phyloP scores from a whole-genome alignment of 2,113 vertebrate genomes.

The Mustela nigripes region DNA sequence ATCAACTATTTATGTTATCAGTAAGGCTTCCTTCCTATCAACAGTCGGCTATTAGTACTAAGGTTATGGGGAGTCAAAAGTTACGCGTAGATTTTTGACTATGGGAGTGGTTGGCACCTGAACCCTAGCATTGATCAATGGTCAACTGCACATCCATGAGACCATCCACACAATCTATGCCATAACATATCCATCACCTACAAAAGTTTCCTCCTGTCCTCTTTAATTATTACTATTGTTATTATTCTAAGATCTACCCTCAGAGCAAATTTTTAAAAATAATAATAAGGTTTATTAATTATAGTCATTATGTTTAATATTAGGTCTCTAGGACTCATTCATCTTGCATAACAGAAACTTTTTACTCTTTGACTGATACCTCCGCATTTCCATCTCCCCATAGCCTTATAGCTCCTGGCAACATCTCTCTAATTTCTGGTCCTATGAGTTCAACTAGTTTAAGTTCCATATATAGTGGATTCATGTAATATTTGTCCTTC shows the following conservation, averaged over 20 bases:
- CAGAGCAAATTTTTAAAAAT: neutral
- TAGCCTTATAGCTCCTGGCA: neutral
- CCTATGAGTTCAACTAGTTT: neutral
- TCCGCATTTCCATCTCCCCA: neutral
- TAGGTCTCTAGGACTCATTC: neutral
- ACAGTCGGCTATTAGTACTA: neutral
- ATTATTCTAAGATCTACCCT: neutral
- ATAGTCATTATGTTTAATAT: neutral
- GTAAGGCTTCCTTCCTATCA: neutral
- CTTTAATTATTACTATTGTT: neutral
- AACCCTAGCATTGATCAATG: neutral
- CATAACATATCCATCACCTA: neutral
- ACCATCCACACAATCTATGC: neutral
- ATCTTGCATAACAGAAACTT: neutral
- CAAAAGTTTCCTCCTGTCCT: neutral
- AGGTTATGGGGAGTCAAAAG: neutral
- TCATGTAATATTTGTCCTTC: neutral
- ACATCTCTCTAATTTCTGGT: neutral
- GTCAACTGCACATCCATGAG: neutral
- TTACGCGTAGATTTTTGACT: neutral
- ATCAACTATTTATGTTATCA: neutral
- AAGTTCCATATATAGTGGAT: neutral
- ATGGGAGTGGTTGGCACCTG: neutral
- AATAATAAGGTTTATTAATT: neutral
- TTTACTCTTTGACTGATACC: neutral